These are phyloP conservation scores for Unio pictorum DNA, from an alignment of 2,888 invertebrate genomes.

Conservation along the genomic window DNA sequence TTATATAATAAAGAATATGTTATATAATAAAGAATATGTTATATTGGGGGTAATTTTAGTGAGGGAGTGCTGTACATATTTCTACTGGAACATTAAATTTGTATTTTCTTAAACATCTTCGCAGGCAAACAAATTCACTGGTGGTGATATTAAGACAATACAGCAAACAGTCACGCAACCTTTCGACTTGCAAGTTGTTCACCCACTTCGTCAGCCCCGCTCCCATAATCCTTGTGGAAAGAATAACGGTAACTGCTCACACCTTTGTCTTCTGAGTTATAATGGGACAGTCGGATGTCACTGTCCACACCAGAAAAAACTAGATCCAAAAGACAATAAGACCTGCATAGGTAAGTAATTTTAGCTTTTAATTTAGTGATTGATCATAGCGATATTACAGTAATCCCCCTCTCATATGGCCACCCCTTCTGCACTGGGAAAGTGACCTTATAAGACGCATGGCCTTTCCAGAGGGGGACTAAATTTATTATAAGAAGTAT, in stretches of 20 bases:
- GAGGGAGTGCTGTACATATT: no score
- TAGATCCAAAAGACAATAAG: constrained; percentile 77
- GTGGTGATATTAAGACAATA: constrained; percentile 82
- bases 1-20: no score
- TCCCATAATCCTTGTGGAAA: constrained; percentile 78
- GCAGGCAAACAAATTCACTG: constrained; percentile 89
- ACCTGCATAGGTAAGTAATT: constrained; percentile 78
- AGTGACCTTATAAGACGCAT: no score
- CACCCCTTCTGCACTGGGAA: no score
- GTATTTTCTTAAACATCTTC: constrained; percentile 8
- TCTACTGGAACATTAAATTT: background rate
- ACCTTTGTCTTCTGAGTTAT: constrained; percentile 85
- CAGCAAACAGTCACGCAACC: constrained; percentile 90
- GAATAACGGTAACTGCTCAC: constrained; percentile 89
- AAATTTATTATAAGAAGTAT: no score
- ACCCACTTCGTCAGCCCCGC: constrained; percentile 82
- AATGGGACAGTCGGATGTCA: constrained; percentile 79
- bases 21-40: no score
- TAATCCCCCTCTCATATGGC: no score
- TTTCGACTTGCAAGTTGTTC: constrained; percentile 89
- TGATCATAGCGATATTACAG: background rate
- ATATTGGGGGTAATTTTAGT: no score
- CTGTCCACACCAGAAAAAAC: constrained; percentile 90
- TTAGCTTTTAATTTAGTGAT: background rate
- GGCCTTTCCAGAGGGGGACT: no score